Evolutionary conservation across 2,888 invertebrate species (phyloP).

Genomic region (Dimorphilus gyrociliatus): DNA sequence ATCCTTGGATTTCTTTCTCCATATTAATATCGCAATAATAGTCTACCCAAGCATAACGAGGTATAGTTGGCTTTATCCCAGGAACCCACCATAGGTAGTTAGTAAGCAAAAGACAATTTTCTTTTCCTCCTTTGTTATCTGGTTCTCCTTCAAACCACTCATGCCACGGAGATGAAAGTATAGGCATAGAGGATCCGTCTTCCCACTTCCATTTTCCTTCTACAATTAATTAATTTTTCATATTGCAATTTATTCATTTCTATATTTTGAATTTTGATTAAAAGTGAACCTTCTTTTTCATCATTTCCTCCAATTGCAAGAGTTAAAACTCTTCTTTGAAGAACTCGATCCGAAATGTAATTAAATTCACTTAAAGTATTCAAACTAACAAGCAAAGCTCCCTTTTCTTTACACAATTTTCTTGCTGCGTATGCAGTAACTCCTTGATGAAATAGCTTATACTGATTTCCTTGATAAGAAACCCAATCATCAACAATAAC

Average conservation of each 20-base stretch:
- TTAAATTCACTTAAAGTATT: slow-evolving; percentile 2
- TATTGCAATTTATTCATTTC: too few relatives aligned
- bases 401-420: slow-evolving; percentile 2
- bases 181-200: slow-evolving; percentile 4
- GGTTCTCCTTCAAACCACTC: slow-evolving; percentile 7
- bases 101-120: slow-evolving; percentile 8
- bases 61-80: slow-evolving; percentile 4
- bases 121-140: slow-evolving; percentile 3
- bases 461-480: too few relatives aligned
- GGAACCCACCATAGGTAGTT: slow-evolving; percentile 9
- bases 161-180: slow-evolving; percentile 7
- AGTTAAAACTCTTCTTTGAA: background rate
- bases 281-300: slow-evolving; percentile 2
- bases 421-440: background rate
- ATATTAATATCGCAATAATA: slow-evolving; percentile 6
- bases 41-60: slow-evolving; percentile 7
- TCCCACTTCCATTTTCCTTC: slow-evolving; percentile 6
- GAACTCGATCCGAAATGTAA: slow-evolving; percentile 1
- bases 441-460: too few relatives aligned
- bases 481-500: too few relatives aligned
- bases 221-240: slow-evolving; percentile 3
- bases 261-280: too few relatives aligned
- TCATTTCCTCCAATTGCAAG: slow-evolving; percentile 4
- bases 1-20: slow-evolving; percentile 9
- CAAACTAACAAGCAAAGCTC: slow-evolving; percentile 5